Percentiles rank a stretch among this genome's conserved stretches.
Conservation (phyloP, 2,113 vertebrate species). For the Poeciliopsis retropinna region DNA sequence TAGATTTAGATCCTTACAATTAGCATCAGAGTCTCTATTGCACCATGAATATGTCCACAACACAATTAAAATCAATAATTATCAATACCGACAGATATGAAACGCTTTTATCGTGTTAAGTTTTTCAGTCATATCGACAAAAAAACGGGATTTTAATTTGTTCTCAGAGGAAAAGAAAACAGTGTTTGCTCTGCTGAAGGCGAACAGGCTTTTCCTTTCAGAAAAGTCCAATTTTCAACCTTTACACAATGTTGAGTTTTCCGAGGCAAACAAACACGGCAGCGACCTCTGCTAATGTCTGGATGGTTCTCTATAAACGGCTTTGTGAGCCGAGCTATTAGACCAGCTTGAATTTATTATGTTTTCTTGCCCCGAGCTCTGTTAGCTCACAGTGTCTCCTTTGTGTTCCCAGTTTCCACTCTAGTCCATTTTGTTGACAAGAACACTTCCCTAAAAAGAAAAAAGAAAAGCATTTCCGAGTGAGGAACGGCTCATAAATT, state of each 20-base stretch:
- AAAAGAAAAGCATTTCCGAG: conserved; percentile 4
- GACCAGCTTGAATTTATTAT: conserved; percentile 24
- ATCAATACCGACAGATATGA: too few species aligned
- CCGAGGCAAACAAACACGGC: conserved; percentile 21
- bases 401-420: conserved; percentile 25
- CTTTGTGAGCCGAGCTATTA: conserved; percentile 14
- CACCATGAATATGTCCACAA: too few species aligned
- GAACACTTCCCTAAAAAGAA: conserved; percentile 2
- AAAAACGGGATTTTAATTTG: neutral
- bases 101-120: too few species aligned
- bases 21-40: too few species aligned
- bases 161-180: conserved; percentile 20
- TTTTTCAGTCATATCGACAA: neutral
- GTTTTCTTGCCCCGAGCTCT: conserved; percentile 12
- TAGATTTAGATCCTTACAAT: too few species aligned
- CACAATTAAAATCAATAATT: too few species aligned
- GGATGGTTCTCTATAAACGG: conserved; percentile 7
- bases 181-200: conserved; percentile 19
- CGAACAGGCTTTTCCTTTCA: conserved; percentile 40
- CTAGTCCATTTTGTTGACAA: conserved; percentile 18
- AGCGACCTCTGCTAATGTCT: neutral
- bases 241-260: conserved; percentile 3
- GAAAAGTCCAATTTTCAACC: conserved; percentile 24
- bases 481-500: conserved; percentile 30
- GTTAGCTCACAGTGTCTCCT: conserved; percentile 13